Base-by-base conservation (phyloP, 2,888 invertebrate species). In the Oscheius sp. region DNA sequence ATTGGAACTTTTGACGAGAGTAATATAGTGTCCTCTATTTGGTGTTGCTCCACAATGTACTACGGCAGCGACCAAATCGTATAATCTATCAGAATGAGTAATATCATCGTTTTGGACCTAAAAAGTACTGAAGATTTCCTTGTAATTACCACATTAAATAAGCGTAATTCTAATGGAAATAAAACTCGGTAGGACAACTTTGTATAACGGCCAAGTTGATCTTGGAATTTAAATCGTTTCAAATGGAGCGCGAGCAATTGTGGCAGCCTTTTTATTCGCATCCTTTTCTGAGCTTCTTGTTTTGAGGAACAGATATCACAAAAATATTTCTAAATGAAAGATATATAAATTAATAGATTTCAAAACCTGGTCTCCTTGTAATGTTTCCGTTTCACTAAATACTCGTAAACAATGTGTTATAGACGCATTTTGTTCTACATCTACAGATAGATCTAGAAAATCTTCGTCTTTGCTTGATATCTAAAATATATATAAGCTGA, bases 1-100 rank as follows among this genome's bases (percentile, higher is more conserved):
- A 66, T 96, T 95, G 89, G 97, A 95, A 87, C 95, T 95, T 89
- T 98, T 99, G 68, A 99, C 98, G 87, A 99, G 95, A 88, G 95
- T 95, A 88, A 99, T 98, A 89, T 99, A 99, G 88, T 99, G 98
- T 30, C 98, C 98, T 71, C 98, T 91, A 89, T 98, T 99, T 80
- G 97, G 96, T 59, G 98, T 97, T 76, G 95, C 95, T 75, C 98
- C 98, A 88, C 98, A 99, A 89, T 99, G 98, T 84, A 99, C 95
- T 78, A 99, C 98, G 80, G 98, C 97, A 47, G 98, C 97, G 75
- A 97, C 95, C 84, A 99, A 90, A 89, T 99, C 97, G 89, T 98
- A 99, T 85, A 99, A 90, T 77, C 96, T 91, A 89, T 98, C 97
- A 33, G 95, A 95, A 89, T 97, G 95, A 75, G 94, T 93, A 26